Evolutionary conservation across 2,888 invertebrate genomes (phyloP), one percentile per base, ranked within the genome.

Genomic region (Rhodophaea formosa): DNA sequence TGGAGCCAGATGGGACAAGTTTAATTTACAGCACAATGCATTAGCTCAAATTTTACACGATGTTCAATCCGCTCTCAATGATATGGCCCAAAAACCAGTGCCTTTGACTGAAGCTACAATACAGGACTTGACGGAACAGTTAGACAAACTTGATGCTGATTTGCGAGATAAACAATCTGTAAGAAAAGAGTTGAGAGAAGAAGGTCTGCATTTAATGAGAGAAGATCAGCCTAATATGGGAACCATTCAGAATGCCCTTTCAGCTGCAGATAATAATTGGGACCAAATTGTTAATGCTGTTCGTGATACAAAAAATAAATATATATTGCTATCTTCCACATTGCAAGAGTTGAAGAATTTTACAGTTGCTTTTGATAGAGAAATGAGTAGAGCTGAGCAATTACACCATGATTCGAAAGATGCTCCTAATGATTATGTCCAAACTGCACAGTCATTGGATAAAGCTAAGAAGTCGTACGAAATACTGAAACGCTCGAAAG

Each of bases 181-280:
- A 0, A 94, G 95, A 72, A 94, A 95, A 64, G 93, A 94, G 65
- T 88, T 97, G n/a, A 94, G 95, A 70, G 94, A 94, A 72, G 95
- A 96, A 87, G 97, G 96, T 0, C 91, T 95, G 57, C 92, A 94
- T 70, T 84, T 97, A 64, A 94, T 97, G 94, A 94, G 95, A 74
- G 95, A 96, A 86, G 95, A 98, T 84, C 94, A 96, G 72, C 93
- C 94, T 55, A 96, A 96, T 67, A 94, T 96, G 82, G 94, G 95
- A 0, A 93, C 94, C 0, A 95, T 97, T 60, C 97, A 97, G 82
- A 95, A 95, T 68, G 94, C 95, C 51, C 83, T 97, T 0, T 92
- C 96, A 0, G 93, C 95, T 0, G 93, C 96, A 45, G 97, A 97
- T 72, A 93, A 94, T 57, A 95, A 94, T 65, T 97, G 96, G 94